A percentile compares a stretch with the other conserved stretches of the same genome.
phyloP scores from a whole-genome alignment of 2,113 vertebrate genomes.

The Nibea coibor region DNA sequence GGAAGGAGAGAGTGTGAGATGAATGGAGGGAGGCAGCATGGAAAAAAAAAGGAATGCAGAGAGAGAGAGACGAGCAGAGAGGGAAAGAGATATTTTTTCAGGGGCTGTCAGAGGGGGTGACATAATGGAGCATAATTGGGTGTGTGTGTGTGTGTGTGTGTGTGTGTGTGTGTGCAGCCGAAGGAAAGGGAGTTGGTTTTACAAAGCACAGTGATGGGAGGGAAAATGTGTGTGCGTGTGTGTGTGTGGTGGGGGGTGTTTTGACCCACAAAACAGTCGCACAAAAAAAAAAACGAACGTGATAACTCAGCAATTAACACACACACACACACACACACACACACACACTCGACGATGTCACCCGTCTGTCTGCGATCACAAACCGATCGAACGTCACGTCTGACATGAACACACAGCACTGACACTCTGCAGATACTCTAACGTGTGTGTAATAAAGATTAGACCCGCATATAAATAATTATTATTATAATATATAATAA shows the following conservation, averaged over 20 bases:
- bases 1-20: conserved; percentile 61
- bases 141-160: conserved; percentile 18
- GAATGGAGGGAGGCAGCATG: conserved; percentile 71
- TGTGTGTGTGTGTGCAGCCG: conserved; percentile 28
- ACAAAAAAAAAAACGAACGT: conserved; percentile 84
- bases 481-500: too few species aligned
- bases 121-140: conserved; percentile 89
- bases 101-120: conserved; percentile 91
- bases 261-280: conserved; percentile 84
- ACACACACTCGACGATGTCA: conserved; percentile 45
- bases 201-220: conserved; percentile 88
- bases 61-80: conserved; percentile 50
- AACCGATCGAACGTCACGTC: background rate
- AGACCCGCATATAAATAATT: too few species aligned
- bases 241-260: background rate
- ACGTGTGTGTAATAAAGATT: background rate
- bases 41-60: conserved; percentile 60
- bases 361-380: background rate
- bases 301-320: conserved; percentile 84
- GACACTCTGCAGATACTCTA: too few species aligned
- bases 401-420: background rate
- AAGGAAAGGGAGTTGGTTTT: conserved; percentile 85
- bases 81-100: conserved; percentile 88
- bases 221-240: conserved; percentile 63
- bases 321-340: conserved; percentile 20